Percentiles rank a stretch among this genome's conserved stretches.
phyloP scores from a whole-genome alignment of 2,113 vertebrate species.

The Neomonachus schauinslandi region DNA sequence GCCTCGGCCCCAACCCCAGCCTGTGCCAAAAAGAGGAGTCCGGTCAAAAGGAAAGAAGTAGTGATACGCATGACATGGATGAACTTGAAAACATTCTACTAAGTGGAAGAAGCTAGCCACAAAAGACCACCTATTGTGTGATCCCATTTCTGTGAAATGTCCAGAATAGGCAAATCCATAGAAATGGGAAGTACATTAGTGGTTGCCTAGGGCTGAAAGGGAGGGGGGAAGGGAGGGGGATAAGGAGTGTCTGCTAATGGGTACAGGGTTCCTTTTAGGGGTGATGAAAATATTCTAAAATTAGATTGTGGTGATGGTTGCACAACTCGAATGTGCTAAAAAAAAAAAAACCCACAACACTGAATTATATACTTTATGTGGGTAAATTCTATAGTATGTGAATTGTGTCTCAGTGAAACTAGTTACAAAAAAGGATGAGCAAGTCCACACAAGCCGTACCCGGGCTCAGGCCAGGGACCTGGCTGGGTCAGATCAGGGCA shows the following conservation, averaged over 20 bases:
- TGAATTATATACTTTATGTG: conserved; percentile 12
- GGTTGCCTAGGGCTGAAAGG: neutral
- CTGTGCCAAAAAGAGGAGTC: neutral
- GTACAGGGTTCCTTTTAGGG: neutral
- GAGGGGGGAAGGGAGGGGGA: neutral
- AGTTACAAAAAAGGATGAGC: neutral
- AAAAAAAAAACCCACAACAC: neutral
- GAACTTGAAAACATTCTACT: neutral
- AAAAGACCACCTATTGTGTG: neutral
- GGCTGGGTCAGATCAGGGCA: neutral
- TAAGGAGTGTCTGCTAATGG: neutral
- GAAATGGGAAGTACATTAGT: neutral
- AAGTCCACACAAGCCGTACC: neutral
- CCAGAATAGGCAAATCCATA: neutral
- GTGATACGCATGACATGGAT: neutral
- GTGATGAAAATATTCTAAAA: conserved; percentile 50
- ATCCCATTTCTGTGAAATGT: neutral
- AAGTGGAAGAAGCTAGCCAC: neutral
- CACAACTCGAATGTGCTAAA: neutral
- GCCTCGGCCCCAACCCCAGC: neutral
- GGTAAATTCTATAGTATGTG: neutral
- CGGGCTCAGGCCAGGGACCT: neutral
- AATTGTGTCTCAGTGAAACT: conserved; percentile 25
- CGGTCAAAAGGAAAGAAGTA: neutral
- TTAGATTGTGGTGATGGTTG: conserved; percentile 38